Conservation (phyloP, 2,888 invertebrate genomes). For the Lochmaea capreae region DNA sequence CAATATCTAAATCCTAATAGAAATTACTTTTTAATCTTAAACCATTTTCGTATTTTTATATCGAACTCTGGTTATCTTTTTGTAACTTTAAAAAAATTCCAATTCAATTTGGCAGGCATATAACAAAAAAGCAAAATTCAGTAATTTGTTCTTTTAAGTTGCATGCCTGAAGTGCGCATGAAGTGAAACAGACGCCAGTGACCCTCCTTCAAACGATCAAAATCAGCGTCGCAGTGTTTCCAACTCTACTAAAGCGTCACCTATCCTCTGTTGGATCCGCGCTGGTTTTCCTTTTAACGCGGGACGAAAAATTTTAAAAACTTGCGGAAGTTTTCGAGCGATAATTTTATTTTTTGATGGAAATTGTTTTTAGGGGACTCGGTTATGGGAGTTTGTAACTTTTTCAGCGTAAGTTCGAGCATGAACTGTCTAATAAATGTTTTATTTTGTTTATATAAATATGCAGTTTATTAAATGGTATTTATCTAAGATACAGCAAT, state of each 20-base stretch:
- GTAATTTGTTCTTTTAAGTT: conserved; percentile 13
- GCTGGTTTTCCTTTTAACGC: background rate
- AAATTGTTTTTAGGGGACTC: background rate
- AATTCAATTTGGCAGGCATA: background rate
- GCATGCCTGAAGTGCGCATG: conserved; percentile 18
- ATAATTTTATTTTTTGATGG: conserved; percentile 4
- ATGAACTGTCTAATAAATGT: conserved; percentile 9
- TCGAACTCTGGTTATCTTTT: background rate
- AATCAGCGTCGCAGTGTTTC: conserved; percentile 11
- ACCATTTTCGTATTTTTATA: too few relatives aligned
- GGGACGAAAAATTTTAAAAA: conserved; percentile 6
- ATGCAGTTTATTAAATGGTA: too few relatives aligned
- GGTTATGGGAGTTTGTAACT: background rate
- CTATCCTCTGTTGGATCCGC: background rate
- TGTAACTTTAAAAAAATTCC: background rate
- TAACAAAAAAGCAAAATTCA: background rate
- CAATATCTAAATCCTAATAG: too few relatives aligned
- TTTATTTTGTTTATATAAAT: background rate
- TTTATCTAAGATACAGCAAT: too few relatives aligned
- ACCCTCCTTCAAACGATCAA: conserved; percentile 3
- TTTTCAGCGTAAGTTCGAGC: conserved; percentile 10
- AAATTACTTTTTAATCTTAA: too few relatives aligned
- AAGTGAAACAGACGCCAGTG: conserved; percentile 16
- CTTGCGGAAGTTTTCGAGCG: background rate
- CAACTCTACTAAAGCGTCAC: background rate